Evolutionary conservation across 2,888 invertebrate genomes (phyloP), one percentile per base, ranked within the genome.

Genomic region (Cantharis flavilabris): DNA sequence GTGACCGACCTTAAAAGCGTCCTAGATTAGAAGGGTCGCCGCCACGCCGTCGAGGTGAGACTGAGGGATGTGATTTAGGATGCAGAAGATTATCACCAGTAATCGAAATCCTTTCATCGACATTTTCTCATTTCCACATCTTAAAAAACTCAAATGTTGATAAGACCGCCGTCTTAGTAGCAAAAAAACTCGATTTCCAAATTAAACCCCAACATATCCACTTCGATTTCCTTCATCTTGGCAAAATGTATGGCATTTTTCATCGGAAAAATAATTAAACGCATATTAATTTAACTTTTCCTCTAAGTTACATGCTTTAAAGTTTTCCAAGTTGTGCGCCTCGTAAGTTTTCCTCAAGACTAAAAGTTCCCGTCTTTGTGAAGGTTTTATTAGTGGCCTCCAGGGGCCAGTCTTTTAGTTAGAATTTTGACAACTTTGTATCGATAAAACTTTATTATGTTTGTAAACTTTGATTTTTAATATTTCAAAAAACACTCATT

Each of bases 71-170:
- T 81, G 80, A 81, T 80, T 81, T 80, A 78, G 77, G 73, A 77
- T 80, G 81, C 81, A 79, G 76, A 80, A 81, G 81, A 81, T 81
- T 81, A 81, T 81, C 81, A 78, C 75, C 75, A 76, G 72, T 78
- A 77, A 80, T 77, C 79, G 81, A 81, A 81, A 80, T 74, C 76
- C 79, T 74, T 76, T 71, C 77, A 76, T 76, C 75, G 78, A 76
- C 73, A 70, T 78, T 78, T 75, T 75, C 75, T 71, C 74, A 74
- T 74, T 78, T 76, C 71, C 73, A 74, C 74, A 70, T 70, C 65
- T 74, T 74, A 73, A 74, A 74, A 74, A 74, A 74, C 70, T 70
- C 70, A 30, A 70, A 65, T 70, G 74, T 64, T 70, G 74, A 70
- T 70, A 70, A 69, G 70, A 70, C 33, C 70, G 64, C n/a, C 18